Conservation (phyloP, 2,797 vertebrate species). For the Acanthurus lineatus region DNA sequence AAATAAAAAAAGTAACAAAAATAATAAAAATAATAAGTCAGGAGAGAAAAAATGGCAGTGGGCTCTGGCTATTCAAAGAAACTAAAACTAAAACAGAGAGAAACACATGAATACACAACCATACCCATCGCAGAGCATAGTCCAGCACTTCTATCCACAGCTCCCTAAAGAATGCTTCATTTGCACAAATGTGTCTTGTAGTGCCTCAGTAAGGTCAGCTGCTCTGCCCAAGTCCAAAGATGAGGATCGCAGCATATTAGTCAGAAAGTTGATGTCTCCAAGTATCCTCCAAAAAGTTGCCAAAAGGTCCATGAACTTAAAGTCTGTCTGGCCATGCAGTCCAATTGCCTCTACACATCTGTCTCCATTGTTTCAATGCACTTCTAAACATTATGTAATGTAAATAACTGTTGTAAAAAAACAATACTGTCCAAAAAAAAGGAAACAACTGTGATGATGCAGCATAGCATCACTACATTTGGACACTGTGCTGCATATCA, state of each 20-base stretch:
- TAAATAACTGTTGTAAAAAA: neutral
- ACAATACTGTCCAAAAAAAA: neutral
- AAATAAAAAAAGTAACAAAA: too few species aligned
- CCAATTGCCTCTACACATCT: neutral
- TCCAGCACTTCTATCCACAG: neutral
- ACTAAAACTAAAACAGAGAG: too few species aligned
- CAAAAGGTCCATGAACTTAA: neutral
- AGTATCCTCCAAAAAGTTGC: neutral
- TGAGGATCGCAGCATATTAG: neutral
- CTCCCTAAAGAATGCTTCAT: neutral
- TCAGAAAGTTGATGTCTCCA: neutral
- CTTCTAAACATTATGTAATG: neutral
- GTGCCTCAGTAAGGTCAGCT: too few species aligned
- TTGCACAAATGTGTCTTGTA: neutral
- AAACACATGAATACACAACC: too few species aligned
- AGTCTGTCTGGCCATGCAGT: neutral
- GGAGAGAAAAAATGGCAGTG: too few species aligned
- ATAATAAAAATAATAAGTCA: too few species aligned
- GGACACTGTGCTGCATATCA: neutral
- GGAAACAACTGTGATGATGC: neutral
- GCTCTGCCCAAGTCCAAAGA: too few species aligned
- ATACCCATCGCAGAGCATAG: neutral
- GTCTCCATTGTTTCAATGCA: conserved; percentile 1
- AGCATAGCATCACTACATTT: neutral
- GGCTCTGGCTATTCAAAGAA: too few species aligned